Evolutionary conservation across 1,140 invertebrate species (phyloP), one percentile per base, ranked within the genome.

Genomic region (Saccostrea glomerata): DNA sequence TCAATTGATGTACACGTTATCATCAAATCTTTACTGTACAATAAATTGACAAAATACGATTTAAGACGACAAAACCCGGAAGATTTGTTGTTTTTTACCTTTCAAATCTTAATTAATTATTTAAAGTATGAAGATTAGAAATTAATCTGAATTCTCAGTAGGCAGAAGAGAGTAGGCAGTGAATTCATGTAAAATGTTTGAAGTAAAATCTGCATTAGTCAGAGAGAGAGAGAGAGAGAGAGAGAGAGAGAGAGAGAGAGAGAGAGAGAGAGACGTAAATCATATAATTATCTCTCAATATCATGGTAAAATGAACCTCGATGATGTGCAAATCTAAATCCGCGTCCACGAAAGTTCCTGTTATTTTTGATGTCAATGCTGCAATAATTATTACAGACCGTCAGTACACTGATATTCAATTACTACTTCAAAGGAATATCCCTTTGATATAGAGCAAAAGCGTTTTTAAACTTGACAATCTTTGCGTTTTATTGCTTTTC

Each of bases 391-490:
- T 77, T 77, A 77, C 30, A 77, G 70, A 40, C 12, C 70, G 70
- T 25, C 12, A 30, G 25, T 77, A 77, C 70, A 77, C 70, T 77
- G 70, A 77, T 77, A 77, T 77, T 77, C 70, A 77, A 77, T 77
- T 77, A 77, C 70, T 36, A 77, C 70, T 77, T 77, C 70, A 77
- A 77, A 77, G 70, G 70, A 15, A 77, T 77, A 36, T 77, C 25
- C 70, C 70, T 77, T 77, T 77, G 70, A 77, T 77, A 77, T 77
- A 77, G 70, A 77, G 70, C 70, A 13, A 77, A 77, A 77, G 70
- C 70, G 30, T 77, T 77, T 77, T 77, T 77, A 77, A 77, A 77
- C 70, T 77, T 77, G 70, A 77, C 70, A 77, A 77, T 77, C 70
- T 77, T 77, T 36, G 70, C 70, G 25, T 77, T 77, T 77, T 77